Percentiles rank a stretch among this genome's conserved stretches.
These are phyloP conservation scores for Euplexia lucipara DNA, from an alignment of 2,888 invertebrate species.

Conservation along the genomic window DNA sequence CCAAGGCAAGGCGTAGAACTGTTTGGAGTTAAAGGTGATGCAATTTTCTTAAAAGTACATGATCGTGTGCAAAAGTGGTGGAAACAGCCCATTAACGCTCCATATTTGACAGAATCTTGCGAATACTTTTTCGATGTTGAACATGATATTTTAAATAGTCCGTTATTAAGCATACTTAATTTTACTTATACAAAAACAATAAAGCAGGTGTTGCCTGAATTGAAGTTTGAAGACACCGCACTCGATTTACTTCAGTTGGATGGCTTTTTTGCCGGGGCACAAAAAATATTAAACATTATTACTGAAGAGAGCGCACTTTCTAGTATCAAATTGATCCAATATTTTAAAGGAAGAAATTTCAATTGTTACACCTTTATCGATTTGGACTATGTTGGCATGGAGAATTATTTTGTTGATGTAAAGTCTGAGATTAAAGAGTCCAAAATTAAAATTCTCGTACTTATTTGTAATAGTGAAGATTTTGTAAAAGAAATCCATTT, in stretches of 20 bases:
- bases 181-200: slow-evolving; percentile 37
- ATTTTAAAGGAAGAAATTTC: slow-evolving; percentile 23
- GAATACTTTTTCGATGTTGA: slow-evolving; percentile 42
- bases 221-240: slow-evolving; percentile 34
- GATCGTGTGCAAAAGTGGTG: slow-evolving; percentile 64
- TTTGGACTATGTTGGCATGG: slow-evolving; percentile 41
- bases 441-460: slow-evolving; percentile 16
- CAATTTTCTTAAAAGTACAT: slow-evolving; percentile 59
- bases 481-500: slow-evolving; percentile 7
- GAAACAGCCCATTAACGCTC: slow-evolving; percentile 35
- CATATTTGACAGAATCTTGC: slow-evolving; percentile 54
- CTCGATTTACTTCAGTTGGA: slow-evolving; percentile 30
- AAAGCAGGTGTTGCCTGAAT: slow-evolving; percentile 13
- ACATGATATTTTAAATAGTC: slow-evolving; percentile 38
- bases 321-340: slow-evolving; percentile 51
- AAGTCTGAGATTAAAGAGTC: slow-evolving; percentile 30
- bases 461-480: slow-evolving; percentile 25
- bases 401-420: slow-evolving; percentile 41
- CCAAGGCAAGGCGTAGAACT: slow-evolving; percentile 22
- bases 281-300: slow-evolving; percentile 22
- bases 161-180: slow-evolving; percentile 43
- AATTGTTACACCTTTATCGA: slow-evolving; percentile 41
- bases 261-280: slow-evolving; percentile 18
- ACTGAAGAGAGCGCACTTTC: slow-evolving; percentile 46
- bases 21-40: slow-evolving; percentile 46